phyloP scores from a whole-genome alignment of 2,888 invertebrate species.

The Linnaemya tessellans region DNA sequence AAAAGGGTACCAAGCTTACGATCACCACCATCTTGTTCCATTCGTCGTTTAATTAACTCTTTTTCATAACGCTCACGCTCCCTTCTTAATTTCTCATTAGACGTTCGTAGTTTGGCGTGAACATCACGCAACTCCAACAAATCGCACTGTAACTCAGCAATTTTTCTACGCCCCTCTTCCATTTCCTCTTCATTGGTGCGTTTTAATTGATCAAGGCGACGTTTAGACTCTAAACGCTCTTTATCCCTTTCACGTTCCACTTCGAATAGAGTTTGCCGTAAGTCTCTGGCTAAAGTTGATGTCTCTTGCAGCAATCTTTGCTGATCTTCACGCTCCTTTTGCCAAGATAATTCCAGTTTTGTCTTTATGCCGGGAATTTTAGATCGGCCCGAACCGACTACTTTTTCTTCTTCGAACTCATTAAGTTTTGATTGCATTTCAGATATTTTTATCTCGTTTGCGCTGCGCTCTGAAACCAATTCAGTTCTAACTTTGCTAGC shows the following conservation, averaged over 20 bases:
- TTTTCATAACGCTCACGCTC: slow-evolving; percentile 94
- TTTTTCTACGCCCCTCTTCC: slow-evolving; percentile 93
- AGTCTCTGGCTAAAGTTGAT: slow-evolving; percentile 93
- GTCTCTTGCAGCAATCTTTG: slow-evolving; percentile 95
- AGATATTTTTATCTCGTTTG: slow-evolving; percentile 92
- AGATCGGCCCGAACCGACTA: slow-evolving; percentile 91
- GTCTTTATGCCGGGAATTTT: slow-evolving; percentile 94
- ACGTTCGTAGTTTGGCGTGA: slow-evolving; percentile 94
- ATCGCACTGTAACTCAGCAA: slow-evolving; percentile 93
- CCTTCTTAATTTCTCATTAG: slow-evolving; percentile 93
- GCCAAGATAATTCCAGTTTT: slow-evolving; percentile 95
- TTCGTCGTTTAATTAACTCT: slow-evolving; percentile 87
- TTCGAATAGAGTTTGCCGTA: slow-evolving; percentile 94
- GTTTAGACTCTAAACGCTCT: slow-evolving; percentile 93
- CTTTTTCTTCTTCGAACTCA: slow-evolving; percentile 92
- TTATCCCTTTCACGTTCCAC: slow-evolving; percentile 95
- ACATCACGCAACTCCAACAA: slow-evolving; percentile 94
- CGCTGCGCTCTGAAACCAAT: slow-evolving; percentile 93
- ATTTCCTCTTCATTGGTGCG: slow-evolving; percentile 94
- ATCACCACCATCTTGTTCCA: slow-evolving; percentile 89
- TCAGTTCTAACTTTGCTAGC: slow-evolving; percentile 93
- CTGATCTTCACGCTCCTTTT: slow-evolving; percentile 96
- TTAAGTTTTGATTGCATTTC: slow-evolving; percentile 92
- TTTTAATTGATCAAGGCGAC: slow-evolving; percentile 93
- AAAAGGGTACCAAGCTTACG: slow-evolving; percentile 88